phyloP scores from a whole-genome alignment of 1,140 invertebrate genomes.

The Leptoteleia sp. region DNA sequence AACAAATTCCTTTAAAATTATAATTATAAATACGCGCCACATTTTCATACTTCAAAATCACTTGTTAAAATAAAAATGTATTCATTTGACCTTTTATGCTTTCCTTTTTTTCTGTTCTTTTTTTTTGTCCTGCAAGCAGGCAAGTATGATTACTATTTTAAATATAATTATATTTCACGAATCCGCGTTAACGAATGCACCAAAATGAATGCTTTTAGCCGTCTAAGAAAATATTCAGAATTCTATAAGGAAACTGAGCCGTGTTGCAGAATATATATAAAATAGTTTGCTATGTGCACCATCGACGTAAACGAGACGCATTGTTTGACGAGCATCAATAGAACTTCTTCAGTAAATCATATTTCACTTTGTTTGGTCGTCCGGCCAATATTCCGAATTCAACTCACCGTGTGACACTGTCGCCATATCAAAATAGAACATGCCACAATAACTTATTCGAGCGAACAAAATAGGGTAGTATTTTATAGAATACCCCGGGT shows the following conservation, averaged over 20 bases:
- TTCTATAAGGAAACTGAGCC: slow-evolving; percentile 25
- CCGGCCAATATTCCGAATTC: slow-evolving; percentile 73
- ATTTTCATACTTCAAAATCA: too few species aligned
- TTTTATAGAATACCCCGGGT: slow-evolving; percentile 73
- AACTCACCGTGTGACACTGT: slow-evolving; percentile 68
- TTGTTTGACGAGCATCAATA: slow-evolving; percentile 71
- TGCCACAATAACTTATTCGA: slow-evolving; percentile 76
- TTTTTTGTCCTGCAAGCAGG: too few species aligned
- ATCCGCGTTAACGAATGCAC: background rate
- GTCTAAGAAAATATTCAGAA: slow-evolving; percentile 31
- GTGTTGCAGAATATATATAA: slow-evolving; percentile 39
- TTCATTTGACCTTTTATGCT: too few species aligned
- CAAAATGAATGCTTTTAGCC: too few species aligned
- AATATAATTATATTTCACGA: too few species aligned
- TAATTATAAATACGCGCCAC: too few species aligned
- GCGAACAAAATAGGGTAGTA: slow-evolving; percentile 73
- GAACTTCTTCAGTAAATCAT: slow-evolving; percentile 72
- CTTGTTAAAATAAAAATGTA: too few species aligned
- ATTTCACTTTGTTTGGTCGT: slow-evolving; percentile 73
- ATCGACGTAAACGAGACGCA: slow-evolving; percentile 71
- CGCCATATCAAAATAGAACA: slow-evolving; percentile 74
- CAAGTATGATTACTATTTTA: too few species aligned
- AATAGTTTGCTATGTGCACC: slow-evolving; percentile 52
- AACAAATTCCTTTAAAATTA: too few species aligned
- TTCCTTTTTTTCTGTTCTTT: too few species aligned